phyloP scores from a whole-genome alignment of 2,888 invertebrate species.

The Cryptocephalus primarius region DNA sequence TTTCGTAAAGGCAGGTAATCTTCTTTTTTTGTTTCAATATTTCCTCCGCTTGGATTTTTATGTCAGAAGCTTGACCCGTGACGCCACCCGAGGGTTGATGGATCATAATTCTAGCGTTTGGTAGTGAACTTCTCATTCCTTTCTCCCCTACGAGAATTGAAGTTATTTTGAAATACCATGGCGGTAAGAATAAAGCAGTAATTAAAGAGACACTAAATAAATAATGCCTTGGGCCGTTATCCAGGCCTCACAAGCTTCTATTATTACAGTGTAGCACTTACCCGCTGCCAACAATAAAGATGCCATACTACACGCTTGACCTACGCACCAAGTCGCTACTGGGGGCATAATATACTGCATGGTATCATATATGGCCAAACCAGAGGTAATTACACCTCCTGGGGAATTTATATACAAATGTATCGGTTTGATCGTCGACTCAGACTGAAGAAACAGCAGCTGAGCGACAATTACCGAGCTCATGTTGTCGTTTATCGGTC shows the following conservation, averaged over 20 bases:
- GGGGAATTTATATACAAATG: conserved; percentile 93
- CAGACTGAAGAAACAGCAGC: conserved; percentile 80
- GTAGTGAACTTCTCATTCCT: conserved; percentile 89
- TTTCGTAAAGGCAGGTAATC: conserved; percentile 76
- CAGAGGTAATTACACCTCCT: conserved; percentile 91
- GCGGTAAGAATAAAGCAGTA: too few relatives aligned
- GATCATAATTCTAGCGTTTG: conserved; percentile 93
- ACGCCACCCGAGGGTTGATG: conserved; percentile 89
- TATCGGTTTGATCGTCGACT: conserved; percentile 89
- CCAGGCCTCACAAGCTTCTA: too few relatives aligned
- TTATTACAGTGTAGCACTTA: neutral
- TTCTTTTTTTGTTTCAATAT: conserved; percentile 83
- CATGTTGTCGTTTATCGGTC: conserved; percentile 81
- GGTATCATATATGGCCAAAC: conserved; percentile 94
- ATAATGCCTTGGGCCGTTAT: too few relatives aligned
- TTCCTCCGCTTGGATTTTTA: conserved; percentile 95
- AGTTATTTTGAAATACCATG: neutral
- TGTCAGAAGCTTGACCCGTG: conserved; percentile 92
- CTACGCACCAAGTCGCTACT: conserved; percentile 88
- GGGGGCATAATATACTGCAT: conserved; percentile 97
- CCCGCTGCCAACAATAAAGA: conserved; percentile 86
- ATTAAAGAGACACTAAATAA: too few relatives aligned
- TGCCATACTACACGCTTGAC: conserved; percentile 96
- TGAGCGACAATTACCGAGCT: conserved; percentile 92
- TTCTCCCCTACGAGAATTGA: conserved; percentile 17